A percentile compares a stretch with the other conserved stretches of the same genome.
Evolutionary conservation across 2,113 vertebrate species (phyloP).

Genomic region (Cromileptes altivelis): DNA sequence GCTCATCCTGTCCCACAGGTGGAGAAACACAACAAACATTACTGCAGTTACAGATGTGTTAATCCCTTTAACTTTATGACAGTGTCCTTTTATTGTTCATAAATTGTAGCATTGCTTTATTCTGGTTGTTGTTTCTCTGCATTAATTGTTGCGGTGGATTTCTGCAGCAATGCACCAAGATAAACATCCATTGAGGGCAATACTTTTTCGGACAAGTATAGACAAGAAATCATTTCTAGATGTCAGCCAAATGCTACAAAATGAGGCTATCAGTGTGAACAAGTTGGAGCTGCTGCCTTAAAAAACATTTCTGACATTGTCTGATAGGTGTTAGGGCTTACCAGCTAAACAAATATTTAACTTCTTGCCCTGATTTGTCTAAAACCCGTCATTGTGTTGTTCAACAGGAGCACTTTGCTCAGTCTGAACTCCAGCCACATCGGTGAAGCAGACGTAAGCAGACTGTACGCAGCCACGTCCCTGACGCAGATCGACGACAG

Average conservation of each 20-base stretch:
- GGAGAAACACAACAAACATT: background rate
- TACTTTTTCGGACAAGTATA: background rate
- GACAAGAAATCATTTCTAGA: background rate
- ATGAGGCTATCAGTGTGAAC: background rate
- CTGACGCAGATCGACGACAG: constrained; percentile 94
- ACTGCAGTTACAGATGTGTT: background rate
- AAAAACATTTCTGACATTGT: background rate
- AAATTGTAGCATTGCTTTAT: background rate
- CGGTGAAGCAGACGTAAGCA: constrained; percentile 86
- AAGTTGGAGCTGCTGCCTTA: background rate
- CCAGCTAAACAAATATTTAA: background rate
- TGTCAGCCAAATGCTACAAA: background rate
- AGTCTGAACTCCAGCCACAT: constrained; percentile 51
- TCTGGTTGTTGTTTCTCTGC: background rate
- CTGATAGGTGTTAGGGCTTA: background rate
- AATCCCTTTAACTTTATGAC: background rate
- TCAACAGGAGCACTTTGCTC: constrained; percentile 85
- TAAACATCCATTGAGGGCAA: background rate
- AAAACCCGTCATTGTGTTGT: constrained; percentile 17
- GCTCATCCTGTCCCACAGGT: constrained; percentile 95
- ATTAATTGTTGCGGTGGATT: background rate
- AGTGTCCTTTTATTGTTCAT: background rate
- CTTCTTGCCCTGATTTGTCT: background rate
- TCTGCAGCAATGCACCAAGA: background rate
- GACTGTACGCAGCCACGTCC: constrained; percentile 91